Evolutionary conservation across 2,113 vertebrate genomes (phyloP).

Genomic region (Arothron firmamentum): DNA sequence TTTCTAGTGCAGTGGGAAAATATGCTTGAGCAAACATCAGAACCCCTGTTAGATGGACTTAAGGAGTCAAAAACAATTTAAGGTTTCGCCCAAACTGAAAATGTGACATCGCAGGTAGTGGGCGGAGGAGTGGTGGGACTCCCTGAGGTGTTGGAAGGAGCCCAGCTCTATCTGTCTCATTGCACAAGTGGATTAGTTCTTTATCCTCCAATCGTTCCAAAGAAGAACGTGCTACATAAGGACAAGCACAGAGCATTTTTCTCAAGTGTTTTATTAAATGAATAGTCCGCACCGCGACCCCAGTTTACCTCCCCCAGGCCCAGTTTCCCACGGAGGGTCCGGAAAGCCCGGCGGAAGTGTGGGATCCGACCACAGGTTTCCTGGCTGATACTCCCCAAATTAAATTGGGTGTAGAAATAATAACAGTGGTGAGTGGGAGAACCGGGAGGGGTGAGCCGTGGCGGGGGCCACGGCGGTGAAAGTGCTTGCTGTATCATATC

Average conservation of each 20-base stretch:
- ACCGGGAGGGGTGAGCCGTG: constrained; percentile 23
- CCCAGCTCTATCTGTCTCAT: constrained; percentile 53
- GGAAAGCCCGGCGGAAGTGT: constrained; percentile 28
- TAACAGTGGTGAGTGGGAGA: constrained; percentile 39
- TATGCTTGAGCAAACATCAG: no score
- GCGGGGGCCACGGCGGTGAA: constrained; percentile 24
- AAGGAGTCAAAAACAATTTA: no score
- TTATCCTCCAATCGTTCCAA: constrained; percentile 45
- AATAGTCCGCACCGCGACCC: constrained; percentile 43
- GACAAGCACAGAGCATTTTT: constrained; percentile 7
- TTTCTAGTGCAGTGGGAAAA: no score
- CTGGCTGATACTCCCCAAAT: constrained; percentile 52
- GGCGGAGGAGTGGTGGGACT: constrained; percentile 34
- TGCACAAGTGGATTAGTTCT: constrained; percentile 53
- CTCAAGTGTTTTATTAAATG: constrained; percentile 26
- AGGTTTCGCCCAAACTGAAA: constrained; percentile 3
- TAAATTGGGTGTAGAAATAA: constrained; percentile 45
- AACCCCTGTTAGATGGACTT: no score
- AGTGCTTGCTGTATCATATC: constrained; percentile 18
- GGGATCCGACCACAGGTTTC: constrained; percentile 48
- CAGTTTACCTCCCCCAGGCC: constrained; percentile 34
- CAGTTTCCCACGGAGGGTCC: constrained; percentile 33
- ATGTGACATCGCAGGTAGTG: neutral
- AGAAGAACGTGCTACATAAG: constrained; percentile 41
- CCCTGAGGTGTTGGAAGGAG: constrained; percentile 42